These are phyloP conservation scores for Volucella zonaria DNA, from an alignment of 2,888 invertebrate genomes.

Conservation along the genomic window DNA sequence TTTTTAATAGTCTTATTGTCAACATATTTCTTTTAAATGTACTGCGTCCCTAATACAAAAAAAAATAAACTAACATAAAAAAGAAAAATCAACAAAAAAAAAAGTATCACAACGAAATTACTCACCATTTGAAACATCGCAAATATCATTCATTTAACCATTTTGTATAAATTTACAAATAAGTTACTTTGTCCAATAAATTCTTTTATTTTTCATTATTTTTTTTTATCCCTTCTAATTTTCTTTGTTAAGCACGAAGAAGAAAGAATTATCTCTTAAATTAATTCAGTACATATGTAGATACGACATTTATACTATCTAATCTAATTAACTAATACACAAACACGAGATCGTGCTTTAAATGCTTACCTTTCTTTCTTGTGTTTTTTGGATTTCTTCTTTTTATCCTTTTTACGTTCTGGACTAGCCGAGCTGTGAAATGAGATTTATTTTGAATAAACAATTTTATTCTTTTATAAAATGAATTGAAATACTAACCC, in stretches of 20 bases:
- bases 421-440: conserved; percentile 86
- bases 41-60: neutral
- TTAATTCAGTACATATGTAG: conserved; percentile 42
- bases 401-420: conserved; percentile 89
- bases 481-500: conserved; percentile 83
- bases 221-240: conserved; percentile 72
- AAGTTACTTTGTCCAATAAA: conserved; percentile 52
- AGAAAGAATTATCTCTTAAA: conserved; percentile 75
- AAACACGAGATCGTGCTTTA: neutral
- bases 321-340: conserved; percentile 32
- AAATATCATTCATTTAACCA: conserved; percentile 41
- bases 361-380: conserved; percentile 88
- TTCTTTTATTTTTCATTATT: conserved; percentile 66
- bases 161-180: conserved; percentile 64
- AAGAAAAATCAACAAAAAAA: conserved; percentile 30
- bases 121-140: conserved; percentile 73
- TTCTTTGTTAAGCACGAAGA: conserved; percentile 75
- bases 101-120: conserved; percentile 69
- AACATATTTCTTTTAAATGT: neutral
- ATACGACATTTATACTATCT: conserved; percentile 53
- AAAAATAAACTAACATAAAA: conserved; percentile 2
- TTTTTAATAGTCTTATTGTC: no score
- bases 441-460: conserved; percentile 1
- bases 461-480: neutral
- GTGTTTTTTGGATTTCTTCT: conserved; percentile 90